Evolutionary conservation across 2,797 vertebrate genomes (phyloP).

Genomic region (Fratercula arctica): DNA sequence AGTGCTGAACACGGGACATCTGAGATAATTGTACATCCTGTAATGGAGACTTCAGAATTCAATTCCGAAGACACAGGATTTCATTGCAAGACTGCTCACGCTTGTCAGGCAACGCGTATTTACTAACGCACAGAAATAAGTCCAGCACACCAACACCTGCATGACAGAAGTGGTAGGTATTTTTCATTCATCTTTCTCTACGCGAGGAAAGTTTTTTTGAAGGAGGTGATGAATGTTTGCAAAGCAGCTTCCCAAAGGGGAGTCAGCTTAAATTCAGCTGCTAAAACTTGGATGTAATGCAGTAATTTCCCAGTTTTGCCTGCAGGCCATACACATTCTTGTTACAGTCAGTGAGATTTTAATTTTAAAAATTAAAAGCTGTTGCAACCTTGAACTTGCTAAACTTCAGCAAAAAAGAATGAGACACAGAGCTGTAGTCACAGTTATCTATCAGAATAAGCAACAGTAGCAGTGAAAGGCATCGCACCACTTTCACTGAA

Average conservation of each 20-base stretch:
- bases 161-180: background rate
- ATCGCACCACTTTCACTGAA: background rate
- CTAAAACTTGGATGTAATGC: background rate
- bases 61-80: background rate
- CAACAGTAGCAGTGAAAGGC: background rate
- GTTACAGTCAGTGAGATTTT: background rate
- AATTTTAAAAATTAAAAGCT: conserved; percentile 6
- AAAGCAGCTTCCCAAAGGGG: background rate
- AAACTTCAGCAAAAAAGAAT: background rate
- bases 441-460: background rate
- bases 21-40: background rate
- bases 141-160: background rate
- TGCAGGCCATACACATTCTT: background rate
- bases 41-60: background rate
- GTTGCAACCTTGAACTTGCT: background rate
- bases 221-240: background rate
- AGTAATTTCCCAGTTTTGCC: background rate
- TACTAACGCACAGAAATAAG: background rate
- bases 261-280: background rate
- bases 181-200: background rate
- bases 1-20: background rate
- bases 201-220: background rate
- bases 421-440: background rate
- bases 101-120: fast-evolving
- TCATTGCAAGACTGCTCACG: background rate